phyloP scores from a whole-genome alignment of 1,140 invertebrate genomes.

The Kradibia gibbosae region DNA sequence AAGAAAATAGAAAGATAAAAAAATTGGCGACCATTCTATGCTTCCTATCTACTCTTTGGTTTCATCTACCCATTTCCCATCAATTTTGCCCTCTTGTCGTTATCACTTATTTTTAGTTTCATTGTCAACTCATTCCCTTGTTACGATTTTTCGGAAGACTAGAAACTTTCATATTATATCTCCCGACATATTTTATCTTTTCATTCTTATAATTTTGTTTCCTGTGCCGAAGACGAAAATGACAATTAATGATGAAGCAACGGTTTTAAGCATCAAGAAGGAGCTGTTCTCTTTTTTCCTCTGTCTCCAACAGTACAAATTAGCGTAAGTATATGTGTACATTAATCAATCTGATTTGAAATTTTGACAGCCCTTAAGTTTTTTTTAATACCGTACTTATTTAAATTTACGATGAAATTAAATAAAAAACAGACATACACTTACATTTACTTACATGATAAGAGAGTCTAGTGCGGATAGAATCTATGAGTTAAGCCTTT shows the following conservation, averaged over 20 bases:
- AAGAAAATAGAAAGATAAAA: conserved; percentile 21
- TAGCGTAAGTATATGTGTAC: background rate
- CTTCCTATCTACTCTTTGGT: conserved; percentile 30
- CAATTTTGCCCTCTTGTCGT: background rate
- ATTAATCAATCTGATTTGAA: background rate
- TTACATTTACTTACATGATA: too few species aligned
- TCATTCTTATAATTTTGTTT: conserved; percentile 24
- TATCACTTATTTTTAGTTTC: conserved; percentile 8
- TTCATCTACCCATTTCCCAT: background rate
- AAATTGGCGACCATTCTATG: conserved; percentile 38
- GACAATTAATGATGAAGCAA: background rate
- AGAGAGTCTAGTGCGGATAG: background rate
- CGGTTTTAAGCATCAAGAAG: conserved; percentile 4
- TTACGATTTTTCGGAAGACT: background rate
- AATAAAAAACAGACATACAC: too few species aligned
- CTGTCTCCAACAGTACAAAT: background rate
- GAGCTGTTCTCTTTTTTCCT: background rate
- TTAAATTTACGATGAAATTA: too few species aligned
- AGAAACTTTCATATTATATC: background rate
- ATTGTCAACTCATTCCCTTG: background rate
- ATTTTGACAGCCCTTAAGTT: too few species aligned
- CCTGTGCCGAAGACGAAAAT: background rate
- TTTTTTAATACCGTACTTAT: too few species aligned
- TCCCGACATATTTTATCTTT: background rate
- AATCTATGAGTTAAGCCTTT: background rate